Evolutionary conservation across 2,888 invertebrate species (phyloP), one percentile per base, ranked within the genome.

Genomic region (Linnaemya vulpina): DNA sequence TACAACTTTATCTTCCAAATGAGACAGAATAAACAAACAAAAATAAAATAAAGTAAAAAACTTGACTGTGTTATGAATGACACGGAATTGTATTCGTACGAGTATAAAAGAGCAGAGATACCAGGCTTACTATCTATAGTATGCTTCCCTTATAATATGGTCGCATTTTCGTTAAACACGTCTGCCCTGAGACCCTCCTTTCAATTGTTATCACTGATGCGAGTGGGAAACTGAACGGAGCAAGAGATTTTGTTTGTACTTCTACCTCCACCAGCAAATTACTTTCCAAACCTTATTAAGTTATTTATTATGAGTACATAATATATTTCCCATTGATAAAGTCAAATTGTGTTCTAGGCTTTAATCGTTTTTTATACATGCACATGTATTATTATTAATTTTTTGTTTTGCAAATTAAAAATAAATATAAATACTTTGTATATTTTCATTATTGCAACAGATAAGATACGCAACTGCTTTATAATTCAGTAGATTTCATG

Each of bases 251-350:
- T 46, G 25, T 20, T 76, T 67, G 13, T 55, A 53, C 17, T 76
- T 60, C 68, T 68, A 77, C 68, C 49, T 68, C 25, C 22, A 46
- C 5, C 30, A 63, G 30, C 40, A 77, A 77, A 67, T 68, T 22
- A 76, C 58, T 76, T 75, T 75, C 53, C 25, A 65, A 76, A 55
- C 43, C 20, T n/a, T 35, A 75, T 77, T 60, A 51, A 51, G 51
- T 58, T 53, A 58, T 77, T 58, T 67, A 49, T 60, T 65, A 55
- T 20, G 13, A 68, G 10, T 51, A 35, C 49, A 49, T 40, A 40
- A 25, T 58, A 20, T 38, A 46, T 49, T 77, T 83, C 77, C 20
- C 83, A 83, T 83, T 83, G 83, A 83, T 83, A 83, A 83, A 77
- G 77, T 38, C 43, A 67, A 15, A 65, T 60, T 67, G 58, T 53